These are phyloP conservation scores for Pipistrellus kuhlii DNA, from an alignment of 2,797 vertebrate species.

Conservation along the genomic window DNA sequence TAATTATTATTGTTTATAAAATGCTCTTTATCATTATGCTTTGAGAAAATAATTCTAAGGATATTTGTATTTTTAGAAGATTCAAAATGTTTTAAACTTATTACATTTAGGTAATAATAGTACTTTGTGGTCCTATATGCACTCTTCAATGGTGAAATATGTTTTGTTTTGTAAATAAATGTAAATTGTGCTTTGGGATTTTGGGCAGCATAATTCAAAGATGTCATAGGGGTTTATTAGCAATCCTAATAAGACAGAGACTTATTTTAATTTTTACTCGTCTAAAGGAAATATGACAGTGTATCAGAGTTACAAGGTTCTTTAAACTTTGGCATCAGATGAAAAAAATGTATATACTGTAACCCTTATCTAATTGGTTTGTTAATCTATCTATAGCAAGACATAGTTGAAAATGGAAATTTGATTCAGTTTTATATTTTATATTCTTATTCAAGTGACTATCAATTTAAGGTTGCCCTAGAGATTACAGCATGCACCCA, in stretches of 20 bases:
- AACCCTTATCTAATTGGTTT: neutral
- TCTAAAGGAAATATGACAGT: neutral
- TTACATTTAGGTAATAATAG: neutral
- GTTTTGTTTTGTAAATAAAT: neutral
- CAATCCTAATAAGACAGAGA: neutral
- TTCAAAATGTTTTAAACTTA: neutral
- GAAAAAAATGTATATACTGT: neutral
- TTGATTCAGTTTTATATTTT: neutral
- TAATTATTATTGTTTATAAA: neutral
- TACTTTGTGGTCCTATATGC: neutral
- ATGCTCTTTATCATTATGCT: neutral
- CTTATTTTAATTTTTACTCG: neutral
- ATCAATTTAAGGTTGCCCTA: neutral
- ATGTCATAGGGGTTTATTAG: neutral
- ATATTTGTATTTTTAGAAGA: neutral
- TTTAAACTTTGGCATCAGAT: neutral
- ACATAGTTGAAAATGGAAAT: neutral
- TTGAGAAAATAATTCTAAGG: neutral
- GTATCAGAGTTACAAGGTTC: neutral
- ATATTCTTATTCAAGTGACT: neutral
- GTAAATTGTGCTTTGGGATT: neutral
- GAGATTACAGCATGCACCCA: neutral
- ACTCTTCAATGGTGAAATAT: neutral
- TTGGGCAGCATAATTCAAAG: neutral
- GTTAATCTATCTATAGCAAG: neutral